Evolutionary conservation across 1,140 invertebrate species (phyloP), one percentile per base, ranked within the genome.

Genomic region (Microplitis mediator): DNA sequence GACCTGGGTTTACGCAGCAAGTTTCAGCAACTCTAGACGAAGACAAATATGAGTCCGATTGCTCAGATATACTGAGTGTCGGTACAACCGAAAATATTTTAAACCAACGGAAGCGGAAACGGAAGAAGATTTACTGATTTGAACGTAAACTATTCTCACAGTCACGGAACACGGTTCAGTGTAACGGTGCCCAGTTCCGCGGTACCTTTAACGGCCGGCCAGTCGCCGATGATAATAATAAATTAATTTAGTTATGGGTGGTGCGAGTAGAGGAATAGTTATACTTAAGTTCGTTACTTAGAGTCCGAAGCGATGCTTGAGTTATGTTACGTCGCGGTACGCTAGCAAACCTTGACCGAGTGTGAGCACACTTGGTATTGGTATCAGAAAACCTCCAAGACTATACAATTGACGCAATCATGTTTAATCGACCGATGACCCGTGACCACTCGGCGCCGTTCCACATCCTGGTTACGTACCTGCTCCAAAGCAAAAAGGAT

Each of bases 401-500:
- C 36, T 63, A 39, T 51, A 65, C 62, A 65, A 65, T 65, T 35
- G 51, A 67, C 51, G 50, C 51, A 54, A 54, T 50, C 36, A 4
- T 14, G 23, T 67, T 35, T 31, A 64, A 65, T 71, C 62, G 23
- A 70, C 60, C 31, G 69, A 71, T 71, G 69, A 71, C 69, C 69
- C 69, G 62, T 71, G 69, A 71, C 69, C 69, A 71, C 60, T 45
- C 4, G 61, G 60, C 69, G 61, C 69, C 60, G 69, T 71, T 71
- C 61, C 13, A 65, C 32, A 65, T 65, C 63, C 63, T 65, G 63
- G 39, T 51, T 65, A 65, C 39, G 39, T 45, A 45, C 63, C 63
- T 65, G 63, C 8, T 65, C 50, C 63, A 51, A 5, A 23, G 45
- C 45, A 65, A 45, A 36, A 64, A 36, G 1, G 35, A 65, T 39